Evolutionary conservation across 1,140 invertebrate genomes (phyloP).

Genomic region (Leguminivora glycinivorella): DNA sequence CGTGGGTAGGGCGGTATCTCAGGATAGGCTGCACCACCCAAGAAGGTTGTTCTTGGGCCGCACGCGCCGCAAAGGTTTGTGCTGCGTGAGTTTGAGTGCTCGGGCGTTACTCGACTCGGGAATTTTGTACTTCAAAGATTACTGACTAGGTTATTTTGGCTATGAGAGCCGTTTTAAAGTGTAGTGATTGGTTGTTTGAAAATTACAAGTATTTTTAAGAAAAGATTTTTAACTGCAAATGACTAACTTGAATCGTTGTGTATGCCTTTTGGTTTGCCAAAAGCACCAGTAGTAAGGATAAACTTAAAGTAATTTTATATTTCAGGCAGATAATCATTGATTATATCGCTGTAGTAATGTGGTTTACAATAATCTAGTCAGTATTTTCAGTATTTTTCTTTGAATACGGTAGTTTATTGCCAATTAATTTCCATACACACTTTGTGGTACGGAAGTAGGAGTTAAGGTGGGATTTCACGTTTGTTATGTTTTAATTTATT

Average conservation of each 20-base stretch:
- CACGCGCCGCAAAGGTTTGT: slow-evolving; percentile 35
- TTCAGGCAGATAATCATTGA: too few species aligned
- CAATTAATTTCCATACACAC: not conserved
- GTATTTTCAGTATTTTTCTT: slow-evolving; percentile 15
- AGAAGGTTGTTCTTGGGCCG: not conserved
- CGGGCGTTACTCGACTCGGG: slow-evolving; percentile 46
- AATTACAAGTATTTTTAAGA: too few species aligned
- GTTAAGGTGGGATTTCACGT: not conserved
- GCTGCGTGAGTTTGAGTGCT: slow-evolving; percentile 49
- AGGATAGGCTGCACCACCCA: slow-evolving; percentile 1
- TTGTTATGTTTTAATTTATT: not conserved
- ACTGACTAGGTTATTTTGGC: not conserved
- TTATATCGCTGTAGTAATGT: not conserved
- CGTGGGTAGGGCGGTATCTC: not conserved
- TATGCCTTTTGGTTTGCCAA: not conserved
- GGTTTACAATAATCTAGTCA: not conserved
- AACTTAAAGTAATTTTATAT: too few species aligned
- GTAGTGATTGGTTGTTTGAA: too few species aligned
- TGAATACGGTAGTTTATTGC: not conserved
- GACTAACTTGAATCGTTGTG: not conserved
- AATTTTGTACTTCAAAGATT: slow-evolving; percentile 33
- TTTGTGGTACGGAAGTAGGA: slow-evolving; percentile 3
- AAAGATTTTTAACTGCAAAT: not conserved
- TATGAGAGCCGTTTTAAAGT: too few species aligned
- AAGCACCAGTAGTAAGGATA: not conserved